These are phyloP conservation scores for Diorhabda elongata DNA, from an alignment of 1,140 invertebrate genomes.

Conservation along the genomic window DNA sequence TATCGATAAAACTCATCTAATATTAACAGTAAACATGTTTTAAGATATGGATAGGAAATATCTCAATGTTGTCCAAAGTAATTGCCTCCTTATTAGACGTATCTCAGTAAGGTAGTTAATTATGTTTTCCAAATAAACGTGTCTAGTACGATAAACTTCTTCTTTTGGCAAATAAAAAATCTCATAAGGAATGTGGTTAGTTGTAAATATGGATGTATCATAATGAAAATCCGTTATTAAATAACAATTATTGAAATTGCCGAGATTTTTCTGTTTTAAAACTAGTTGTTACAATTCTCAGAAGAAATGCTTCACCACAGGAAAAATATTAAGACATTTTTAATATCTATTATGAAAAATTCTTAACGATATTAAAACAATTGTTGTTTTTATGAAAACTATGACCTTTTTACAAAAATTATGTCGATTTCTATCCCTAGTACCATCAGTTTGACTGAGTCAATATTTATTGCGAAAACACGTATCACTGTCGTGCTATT, in stretches of 20 bases:
- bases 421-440: too few species aligned
- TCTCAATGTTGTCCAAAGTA: slow-evolving; percentile 15
- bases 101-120: slow-evolving; percentile 1
- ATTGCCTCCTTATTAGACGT: slow-evolving; percentile 14
- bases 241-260: slow-evolving; percentile 13
- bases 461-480: too few species aligned
- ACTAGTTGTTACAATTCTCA: too few species aligned
- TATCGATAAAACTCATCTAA: too few species aligned
- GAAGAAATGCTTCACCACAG: too few species aligned
- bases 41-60: slow-evolving; percentile 13
- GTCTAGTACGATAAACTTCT: slow-evolving; percentile 7
- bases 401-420: too few species aligned
- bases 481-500: too few species aligned
- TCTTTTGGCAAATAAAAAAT: slow-evolving; percentile 5
- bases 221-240: slow-evolving; percentile 12
- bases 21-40: background rate
- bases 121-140: slow-evolving; percentile 14
- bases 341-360: too few species aligned
- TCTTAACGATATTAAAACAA: too few species aligned
- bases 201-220: slow-evolving; percentile 12
- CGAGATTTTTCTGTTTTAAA: background rate
- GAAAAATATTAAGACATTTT: too few species aligned
- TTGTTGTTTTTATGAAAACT: too few species aligned
- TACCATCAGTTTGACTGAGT: too few species aligned
- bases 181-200: background rate